Evolutionary conservation across 1,140 invertebrate species (phyloP).

Genomic region (Laodelphax striatellus): DNA sequence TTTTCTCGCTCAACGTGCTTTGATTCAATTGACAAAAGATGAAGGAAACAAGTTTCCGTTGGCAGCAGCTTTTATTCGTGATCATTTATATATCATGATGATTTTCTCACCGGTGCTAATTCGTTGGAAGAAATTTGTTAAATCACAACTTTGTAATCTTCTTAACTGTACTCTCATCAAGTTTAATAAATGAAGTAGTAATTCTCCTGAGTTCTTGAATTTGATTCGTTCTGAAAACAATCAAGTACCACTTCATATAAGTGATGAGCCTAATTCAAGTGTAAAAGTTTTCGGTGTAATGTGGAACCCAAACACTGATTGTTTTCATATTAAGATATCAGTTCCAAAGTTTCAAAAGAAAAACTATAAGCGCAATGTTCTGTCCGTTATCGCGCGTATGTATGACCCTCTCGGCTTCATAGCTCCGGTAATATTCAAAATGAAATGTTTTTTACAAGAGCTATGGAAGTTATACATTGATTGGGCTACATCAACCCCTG

Average conservation of each 20-base stretch:
- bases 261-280: not conserved
- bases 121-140: constrained; percentile 17
- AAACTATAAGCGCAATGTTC: constrained; percentile 22
- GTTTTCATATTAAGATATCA: not conserved
- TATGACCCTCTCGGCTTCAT: constrained; percentile 29
- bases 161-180: constrained; percentile 18
- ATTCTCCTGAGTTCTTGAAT: constrained; percentile 5
- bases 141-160: constrained; percentile 19
- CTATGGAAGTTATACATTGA: constrained; percentile 23
- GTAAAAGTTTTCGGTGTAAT: constrained; percentile 1
- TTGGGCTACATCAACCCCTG: constrained; percentile 26
- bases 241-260: not conserved
- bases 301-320: not conserved
- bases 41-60: constrained; percentile 21
- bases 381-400: constrained; percentile 21
- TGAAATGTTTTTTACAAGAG: constrained; percentile 25
- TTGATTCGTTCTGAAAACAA: not conserved
- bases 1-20: constrained; percentile 18
- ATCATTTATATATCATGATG: constrained; percentile 31
- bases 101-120: constrained; percentile 24
- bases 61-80: constrained; percentile 21
- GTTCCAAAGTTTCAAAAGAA: constrained; percentile 7
- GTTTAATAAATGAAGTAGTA: constrained; percentile 22
- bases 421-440: constrained; percentile 19
- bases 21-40: constrained; percentile 27